A percentile compares a stretch with the other conserved stretches of the same genome.
These are phyloP conservation scores for Nicator chloris DNA, from an alignment of 2,113 vertebrate species.

Conservation along the genomic window DNA sequence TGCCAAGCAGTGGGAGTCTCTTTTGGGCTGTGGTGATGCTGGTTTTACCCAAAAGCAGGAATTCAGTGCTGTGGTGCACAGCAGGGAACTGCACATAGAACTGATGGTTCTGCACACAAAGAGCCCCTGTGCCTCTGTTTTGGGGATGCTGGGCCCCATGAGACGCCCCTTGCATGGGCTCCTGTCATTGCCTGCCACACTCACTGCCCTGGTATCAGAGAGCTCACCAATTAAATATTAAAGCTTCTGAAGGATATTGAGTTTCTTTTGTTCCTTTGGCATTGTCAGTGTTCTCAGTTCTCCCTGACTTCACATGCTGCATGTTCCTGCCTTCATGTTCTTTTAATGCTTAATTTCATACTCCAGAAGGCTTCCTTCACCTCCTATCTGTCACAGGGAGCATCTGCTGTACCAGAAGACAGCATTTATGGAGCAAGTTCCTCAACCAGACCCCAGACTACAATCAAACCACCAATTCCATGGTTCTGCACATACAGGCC, in stretches of 20 bases:
- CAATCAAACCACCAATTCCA: background rate
- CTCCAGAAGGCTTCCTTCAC: background rate
- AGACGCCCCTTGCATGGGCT: fast-evolving
- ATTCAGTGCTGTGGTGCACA: background rate
- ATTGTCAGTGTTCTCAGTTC: background rate
- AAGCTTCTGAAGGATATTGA: background rate
- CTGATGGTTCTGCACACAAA: background rate
- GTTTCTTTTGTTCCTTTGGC: conserved; percentile 50
- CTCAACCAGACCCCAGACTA: background rate
- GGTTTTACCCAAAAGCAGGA: background rate
- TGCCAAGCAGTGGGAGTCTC: background rate
- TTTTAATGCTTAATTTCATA: conserved; percentile 39
- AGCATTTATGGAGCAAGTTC: background rate
- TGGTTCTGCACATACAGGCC: fast-evolving
- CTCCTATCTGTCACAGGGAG: background rate
- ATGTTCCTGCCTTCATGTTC: background rate
- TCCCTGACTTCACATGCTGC: background rate
- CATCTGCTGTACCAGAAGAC: background rate
- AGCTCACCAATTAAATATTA: conserved; percentile 40
- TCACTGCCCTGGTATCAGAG: background rate
- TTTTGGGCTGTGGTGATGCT: fast-evolving
- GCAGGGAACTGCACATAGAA: background rate
- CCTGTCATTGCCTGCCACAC: background rate
- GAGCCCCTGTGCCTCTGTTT: background rate
- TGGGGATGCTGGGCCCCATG: background rate